phyloP scores from a whole-genome alignment of 2,888 invertebrate species.

The Pollenia amentaria region DNA sequence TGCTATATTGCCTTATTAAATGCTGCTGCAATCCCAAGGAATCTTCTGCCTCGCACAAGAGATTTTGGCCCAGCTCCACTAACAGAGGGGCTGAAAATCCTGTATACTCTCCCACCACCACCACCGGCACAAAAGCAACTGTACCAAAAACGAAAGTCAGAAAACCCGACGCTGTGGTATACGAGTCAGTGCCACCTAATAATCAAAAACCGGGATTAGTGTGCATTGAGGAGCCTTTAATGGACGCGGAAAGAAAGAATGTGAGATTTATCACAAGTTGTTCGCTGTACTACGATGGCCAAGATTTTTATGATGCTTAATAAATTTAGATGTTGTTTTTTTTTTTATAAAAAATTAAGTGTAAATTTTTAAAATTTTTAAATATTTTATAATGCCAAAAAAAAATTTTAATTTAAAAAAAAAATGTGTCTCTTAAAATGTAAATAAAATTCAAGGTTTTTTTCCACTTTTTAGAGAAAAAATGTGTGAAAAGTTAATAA shows the following conservation, averaged over 20 bases:
- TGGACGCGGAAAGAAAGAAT: slow-evolving; percentile 62
- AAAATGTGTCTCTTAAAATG: no score
- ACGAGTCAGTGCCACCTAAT: slow-evolving; percentile 32
- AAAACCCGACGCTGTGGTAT: slow-evolving; percentile 55
- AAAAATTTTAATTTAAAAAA: not conserved
- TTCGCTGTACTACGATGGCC: slow-evolving; percentile 77
- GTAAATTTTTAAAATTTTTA: no score
- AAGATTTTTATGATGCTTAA: slow-evolving; percentile 73
- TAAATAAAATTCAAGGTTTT: no score
- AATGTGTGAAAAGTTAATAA: not conserved
- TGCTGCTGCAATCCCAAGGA: slow-evolving; percentile 65
- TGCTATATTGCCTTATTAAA: slow-evolving; percentile 74
- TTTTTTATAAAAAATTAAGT: no score
- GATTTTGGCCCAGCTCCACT: slow-evolving; percentile 4
- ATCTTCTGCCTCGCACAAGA: not conserved
- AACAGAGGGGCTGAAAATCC: slow-evolving; percentile 27
- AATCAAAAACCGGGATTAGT: slow-evolving; percentile 23
- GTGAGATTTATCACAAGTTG: slow-evolving; percentile 75
- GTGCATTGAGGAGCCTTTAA: slow-evolving; percentile 34
- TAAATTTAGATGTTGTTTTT: not conserved
- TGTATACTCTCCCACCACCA: slow-evolving; percentile 65
- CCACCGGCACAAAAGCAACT: slow-evolving; percentile 26
- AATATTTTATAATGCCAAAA: not conserved
- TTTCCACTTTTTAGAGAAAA: no score
- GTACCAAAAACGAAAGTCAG: not conserved